Evolutionary conservation across 35 echinoderm and acorn worm species (phyloP).

Genomic region (Holothuria glaberrima): DNA sequence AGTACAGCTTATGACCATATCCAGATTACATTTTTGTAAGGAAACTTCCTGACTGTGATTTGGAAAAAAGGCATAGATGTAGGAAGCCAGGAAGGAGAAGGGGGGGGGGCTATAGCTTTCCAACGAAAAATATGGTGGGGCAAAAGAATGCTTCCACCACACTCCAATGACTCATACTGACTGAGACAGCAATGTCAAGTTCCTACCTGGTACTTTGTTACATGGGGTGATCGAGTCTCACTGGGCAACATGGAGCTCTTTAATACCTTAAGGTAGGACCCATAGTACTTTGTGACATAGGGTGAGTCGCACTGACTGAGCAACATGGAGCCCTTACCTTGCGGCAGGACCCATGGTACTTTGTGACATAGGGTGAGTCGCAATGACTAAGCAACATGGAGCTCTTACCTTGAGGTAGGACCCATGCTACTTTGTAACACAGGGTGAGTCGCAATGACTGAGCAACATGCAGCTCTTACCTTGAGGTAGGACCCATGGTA

Average conservation of each 20-base stretch:
- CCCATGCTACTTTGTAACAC: conserved; percentile 90
- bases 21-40: too few relatives aligned
- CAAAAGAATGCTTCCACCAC: too few relatives aligned
- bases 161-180: conserved; percentile 98
- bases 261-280: conserved; percentile 99
- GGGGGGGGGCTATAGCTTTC: too few relatives aligned
- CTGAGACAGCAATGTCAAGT: conserved; percentile 85
- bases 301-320: conserved; percentile 98
- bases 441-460: conserved; percentile 97
- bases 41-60: too few relatives aligned
- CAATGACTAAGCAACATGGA: conserved; percentile 71
- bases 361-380: conserved; percentile 93
- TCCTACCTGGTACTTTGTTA: too few relatives aligned
- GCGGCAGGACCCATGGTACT: conserved; percentile 90
- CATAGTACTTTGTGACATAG: conserved; percentile 88
- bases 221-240: too few relatives aligned
- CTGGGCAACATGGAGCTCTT: not conserved
- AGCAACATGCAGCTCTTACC: too few relatives aligned
- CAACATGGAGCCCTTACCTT: conserved; percentile 87
- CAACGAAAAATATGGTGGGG: too few relatives aligned
- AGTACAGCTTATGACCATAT: too few relatives aligned
- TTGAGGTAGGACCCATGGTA: too few relatives aligned
- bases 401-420: conserved; percentile 94
- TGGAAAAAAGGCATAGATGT: too few relatives aligned
- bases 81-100: too few relatives aligned